A percentile compares a stretch with the other conserved stretches of the same genome.
These are phyloP conservation scores for Byasa hedistus DNA, from an alignment of 2,888 invertebrate genomes.

Conservation along the genomic window DNA sequence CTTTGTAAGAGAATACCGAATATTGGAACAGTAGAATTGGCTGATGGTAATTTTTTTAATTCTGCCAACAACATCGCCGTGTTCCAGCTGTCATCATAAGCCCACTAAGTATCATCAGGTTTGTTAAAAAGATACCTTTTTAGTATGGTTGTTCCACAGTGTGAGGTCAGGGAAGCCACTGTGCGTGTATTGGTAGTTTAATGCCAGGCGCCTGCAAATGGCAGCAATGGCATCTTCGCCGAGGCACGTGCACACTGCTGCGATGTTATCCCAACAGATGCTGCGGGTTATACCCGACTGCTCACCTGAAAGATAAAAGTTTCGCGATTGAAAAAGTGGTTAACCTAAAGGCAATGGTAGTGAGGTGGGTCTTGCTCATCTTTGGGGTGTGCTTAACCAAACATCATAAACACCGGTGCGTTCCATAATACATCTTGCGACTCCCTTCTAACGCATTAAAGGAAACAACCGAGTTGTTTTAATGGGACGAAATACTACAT, in stretches of 20 bases:
- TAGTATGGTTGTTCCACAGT: constrained; percentile 83
- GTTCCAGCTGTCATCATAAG: no score
- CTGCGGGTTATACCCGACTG: constrained; percentile 49
- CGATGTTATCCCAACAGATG: constrained; percentile 46
- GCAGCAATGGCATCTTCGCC: constrained; percentile 72
- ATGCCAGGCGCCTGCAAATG: constrained; percentile 81
- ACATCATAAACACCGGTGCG: no score
- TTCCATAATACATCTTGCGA: no score
- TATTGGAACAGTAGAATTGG: background rate
- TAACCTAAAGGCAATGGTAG: no score
- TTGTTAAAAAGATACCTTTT: constrained; percentile 57
- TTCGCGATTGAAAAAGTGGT: background rate
- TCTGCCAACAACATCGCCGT: no score
- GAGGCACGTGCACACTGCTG: constrained; percentile 76
- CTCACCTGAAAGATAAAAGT: constrained; percentile 44
- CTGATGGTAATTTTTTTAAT: background rate
- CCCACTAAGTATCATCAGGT: background rate
- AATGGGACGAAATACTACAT: no score
- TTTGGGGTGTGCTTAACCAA: no score
- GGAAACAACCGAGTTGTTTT: no score
- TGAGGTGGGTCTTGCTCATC: no score
- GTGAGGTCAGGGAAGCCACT: constrained; percentile 92
- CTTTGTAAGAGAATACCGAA: background rate
- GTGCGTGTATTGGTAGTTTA: constrained; percentile 79
- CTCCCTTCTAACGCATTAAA: no score